These are phyloP conservation scores for Chelon labrosus DNA, from an alignment of 2,797 vertebrate genomes.

Conservation along the genomic window DNA sequence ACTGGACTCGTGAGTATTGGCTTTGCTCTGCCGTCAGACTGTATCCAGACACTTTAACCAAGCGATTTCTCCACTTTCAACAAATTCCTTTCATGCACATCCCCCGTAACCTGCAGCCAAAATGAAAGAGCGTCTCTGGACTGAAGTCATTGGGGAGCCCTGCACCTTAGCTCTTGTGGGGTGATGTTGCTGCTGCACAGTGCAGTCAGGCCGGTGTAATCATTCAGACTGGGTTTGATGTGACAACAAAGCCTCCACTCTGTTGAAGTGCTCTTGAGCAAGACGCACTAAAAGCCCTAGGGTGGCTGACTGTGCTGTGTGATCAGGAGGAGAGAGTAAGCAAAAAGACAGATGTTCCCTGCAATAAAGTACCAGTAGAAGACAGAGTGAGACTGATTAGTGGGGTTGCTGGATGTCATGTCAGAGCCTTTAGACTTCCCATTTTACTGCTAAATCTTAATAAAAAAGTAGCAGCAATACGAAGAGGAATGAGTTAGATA, in stretches of 20 bases:
- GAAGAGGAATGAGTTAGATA: neutral
- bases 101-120: constrained; percentile 30
- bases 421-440: neutral
- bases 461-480: neutral
- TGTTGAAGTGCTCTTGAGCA: constrained; percentile 25
- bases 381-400: neutral
- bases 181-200: constrained; percentile 34
- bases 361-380: neutral
- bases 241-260: constrained; percentile 17
- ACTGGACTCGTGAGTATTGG: constrained; percentile 92
- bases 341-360: neutral
- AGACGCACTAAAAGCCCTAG: neutral
- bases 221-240: neutral
- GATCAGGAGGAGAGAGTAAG: neutral
- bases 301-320: neutral
- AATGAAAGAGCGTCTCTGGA: constrained; percentile 52
- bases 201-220: constrained; percentile 1
- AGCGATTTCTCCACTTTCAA: constrained; percentile 32
- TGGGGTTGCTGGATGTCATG: neutral
- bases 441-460: neutral
- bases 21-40: neutral
- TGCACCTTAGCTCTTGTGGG: constrained; percentile 20
- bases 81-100: constrained; percentile 41
- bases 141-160: constrained; percentile 48
- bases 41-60: constrained; percentile 2